Evolutionary conservation across 2,888 invertebrate genomes (phyloP), one percentile per base, ranked within the genome.

Genomic region (Branchellion lobata): DNA sequence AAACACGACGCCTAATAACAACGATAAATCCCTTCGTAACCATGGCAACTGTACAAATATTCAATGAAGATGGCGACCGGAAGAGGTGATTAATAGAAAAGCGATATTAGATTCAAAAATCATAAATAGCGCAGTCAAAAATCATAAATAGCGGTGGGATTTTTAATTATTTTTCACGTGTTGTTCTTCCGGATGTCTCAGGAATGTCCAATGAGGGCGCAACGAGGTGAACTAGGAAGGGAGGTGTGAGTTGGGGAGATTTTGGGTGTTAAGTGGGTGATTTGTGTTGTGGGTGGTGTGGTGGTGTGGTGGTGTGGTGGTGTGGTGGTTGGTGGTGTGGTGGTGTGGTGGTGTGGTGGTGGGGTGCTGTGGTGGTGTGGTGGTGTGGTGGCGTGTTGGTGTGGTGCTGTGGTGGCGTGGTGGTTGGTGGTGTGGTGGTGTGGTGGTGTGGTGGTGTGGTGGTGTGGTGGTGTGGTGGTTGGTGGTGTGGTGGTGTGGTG

Each of bases 101-200:
- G 61, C 5, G 24, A n/a, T 57, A 57, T 57, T 57, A 57, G 61
- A 57, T 57, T n/a, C 61, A 57, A 57, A 57, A 57, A 57, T 57
- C 61, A 57, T 57, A 57, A 57, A 57, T 57, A 57, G 8, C 18
- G 47, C 47, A 5, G 3, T 18, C 3, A 24, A 57, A 57, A 57
- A 57, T 57, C 61, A 57, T 57, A 57, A 57, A 57, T 57, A 57
- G 21, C n/a, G 5, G 8, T n/a, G 24, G 61, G n/a, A 57, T 18
- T 57, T 18, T 18, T 57, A 57, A 57, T 57, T 8, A 57, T 5
- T 57, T 8, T 5, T 57, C 61, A 57, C 24, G 61, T 57, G 61
- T 5, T 24, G 3, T 57, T 24, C 3, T 24, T 18, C 47, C 47
- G 47, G 47, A 47, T 8, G 18, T 14, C 18, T 8, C 8, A 18